Evolutionary conservation across 2,113 vertebrate species (phyloP), one percentile per base, ranked within the genome.

Genomic region (Osmerus mordax): DNA sequence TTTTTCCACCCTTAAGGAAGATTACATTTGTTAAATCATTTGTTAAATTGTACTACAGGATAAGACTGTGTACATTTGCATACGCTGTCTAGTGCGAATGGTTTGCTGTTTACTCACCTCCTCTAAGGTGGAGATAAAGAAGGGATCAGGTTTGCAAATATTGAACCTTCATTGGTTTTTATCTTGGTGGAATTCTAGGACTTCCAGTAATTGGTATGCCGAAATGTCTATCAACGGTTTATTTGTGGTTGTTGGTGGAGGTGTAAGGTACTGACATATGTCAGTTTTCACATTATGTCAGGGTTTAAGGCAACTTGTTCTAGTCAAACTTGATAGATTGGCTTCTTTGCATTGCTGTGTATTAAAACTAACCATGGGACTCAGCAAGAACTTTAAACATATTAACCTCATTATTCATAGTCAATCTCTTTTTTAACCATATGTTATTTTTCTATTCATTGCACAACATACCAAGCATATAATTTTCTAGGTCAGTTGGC

Each of bases 11-110:
- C 41, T 81, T 80, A 82, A 82, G 74, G 78, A 73, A 87, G 80
- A 87, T 85, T 79, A 83, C 73, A 80, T 87, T 81, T 83, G 79
- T 86, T 87, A 80, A 85, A 75, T 83, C 77, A 62, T 81, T 86
- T 83, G 83, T 86, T 87, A 81, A 87, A 84, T 81, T 77, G 83
- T 79, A 82, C 51, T 71, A 77, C 76, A 71, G 78, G 76, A 81
- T 73, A 60, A 82, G 72, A 71, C 70, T 53, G 73, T 79, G 75
- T 70, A 66, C 47, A 75, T 86, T 53, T 72, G 56, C 78, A 76
- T 60, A 55, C 60, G 0, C 29, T 29, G 47, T 3, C 53, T 71
- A 51, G 14, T 25, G 28, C n/a, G 53, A 53, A 54, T 70, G 56
- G 65, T 29, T 23, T 13, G 3, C 29, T 73, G 76, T 65, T 75